Base-by-base conservation (phyloP, 2,888 invertebrate genomes). In the Drosophila pseudotakahashii region DNA sequence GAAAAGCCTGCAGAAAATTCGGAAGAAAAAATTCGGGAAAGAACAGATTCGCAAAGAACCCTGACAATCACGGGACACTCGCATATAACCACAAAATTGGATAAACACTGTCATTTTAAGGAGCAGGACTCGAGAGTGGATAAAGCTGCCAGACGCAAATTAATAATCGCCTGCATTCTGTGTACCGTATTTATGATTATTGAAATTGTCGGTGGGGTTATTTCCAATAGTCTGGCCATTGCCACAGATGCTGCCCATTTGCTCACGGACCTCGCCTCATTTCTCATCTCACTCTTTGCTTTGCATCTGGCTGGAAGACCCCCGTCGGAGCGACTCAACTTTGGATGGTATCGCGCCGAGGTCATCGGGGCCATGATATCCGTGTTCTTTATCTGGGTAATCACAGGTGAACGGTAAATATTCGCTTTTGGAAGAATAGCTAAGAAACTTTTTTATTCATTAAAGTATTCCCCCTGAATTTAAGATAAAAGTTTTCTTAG, bases 281-380 rank as follows among this genome's bases (percentile, higher is more conserved):
- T 85, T 13, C 67, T 85, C 0, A 85, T 85, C 47, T 88, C 84
- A 0, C 53, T 85, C 0, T 85, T 88, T 16, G 75, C 84, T 0
- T 1, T 85, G 0, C 72, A 73, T 7, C 10, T 85, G 11, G 55
- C 75, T 6, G 73, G 55, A 0, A 77, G 84, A 2, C 81, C 81
- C 0, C 61, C 88, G 3, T 72, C 88, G 6, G 62, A 88, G 26
- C 72, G 94, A 88, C 97, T 99, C 96, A 96, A 97, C 36, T 99
- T 98, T 92, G 96, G 96, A 2, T 98, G 97, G 96, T 97, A 98
- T 91, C 93, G 99, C 52, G 98, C 98, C 0, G 98, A 98, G 93
- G 98, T 99, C 2, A 96, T 99, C 63, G 99, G 99, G 7, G 99
- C 99, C 0, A 92, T 99, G 70, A 96, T 97, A 5, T 99, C 99